These are phyloP conservation scores for Aphis gossypii DNA, from an alignment of 1,140 invertebrate species.

Conservation along the genomic window DNA sequence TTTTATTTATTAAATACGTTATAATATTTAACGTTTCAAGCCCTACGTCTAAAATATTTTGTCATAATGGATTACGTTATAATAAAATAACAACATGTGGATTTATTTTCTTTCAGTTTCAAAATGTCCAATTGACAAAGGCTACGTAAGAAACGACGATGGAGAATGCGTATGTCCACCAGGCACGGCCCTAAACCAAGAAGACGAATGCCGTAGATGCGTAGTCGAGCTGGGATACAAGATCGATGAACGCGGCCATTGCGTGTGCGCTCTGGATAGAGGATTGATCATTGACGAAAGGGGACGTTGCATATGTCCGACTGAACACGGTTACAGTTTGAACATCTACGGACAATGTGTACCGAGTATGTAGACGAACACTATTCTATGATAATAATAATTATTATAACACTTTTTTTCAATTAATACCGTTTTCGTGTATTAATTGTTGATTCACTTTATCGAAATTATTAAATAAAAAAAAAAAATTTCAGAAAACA, in stretches of 20 bases:
- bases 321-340: slow-evolving; percentile 74
- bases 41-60: not conserved
- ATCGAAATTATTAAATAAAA: not conserved
- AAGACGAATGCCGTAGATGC: slow-evolving; percentile 78
- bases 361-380: slow-evolving; percentile 63
- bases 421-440: not conserved
- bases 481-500: slow-evolving; percentile 25
- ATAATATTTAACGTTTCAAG: no score
- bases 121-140: slow-evolving; percentile 75
- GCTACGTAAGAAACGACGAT: slow-evolving; percentile 73
- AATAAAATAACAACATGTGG: not conserved
- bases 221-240: slow-evolving; percentile 74
- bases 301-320: slow-evolving; percentile 80
- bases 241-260: slow-evolving; percentile 78
- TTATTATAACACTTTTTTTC: not conserved
- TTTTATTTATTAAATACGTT: no score
- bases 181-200: slow-evolving; percentile 76
- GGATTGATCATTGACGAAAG: slow-evolving; percentile 78
- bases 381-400: not conserved
- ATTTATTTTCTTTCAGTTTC: slow-evolving; percentile 66
- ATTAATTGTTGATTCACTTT: not conserved
- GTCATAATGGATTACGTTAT: not conserved
- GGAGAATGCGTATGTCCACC: slow-evolving; percentile 79
- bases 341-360: slow-evolving; percentile 74
- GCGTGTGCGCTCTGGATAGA: slow-evolving; percentile 79